These are phyloP conservation scores for Syngnathus floridae DNA, from an alignment of 2,113 vertebrate species.

Conservation along the genomic window DNA sequence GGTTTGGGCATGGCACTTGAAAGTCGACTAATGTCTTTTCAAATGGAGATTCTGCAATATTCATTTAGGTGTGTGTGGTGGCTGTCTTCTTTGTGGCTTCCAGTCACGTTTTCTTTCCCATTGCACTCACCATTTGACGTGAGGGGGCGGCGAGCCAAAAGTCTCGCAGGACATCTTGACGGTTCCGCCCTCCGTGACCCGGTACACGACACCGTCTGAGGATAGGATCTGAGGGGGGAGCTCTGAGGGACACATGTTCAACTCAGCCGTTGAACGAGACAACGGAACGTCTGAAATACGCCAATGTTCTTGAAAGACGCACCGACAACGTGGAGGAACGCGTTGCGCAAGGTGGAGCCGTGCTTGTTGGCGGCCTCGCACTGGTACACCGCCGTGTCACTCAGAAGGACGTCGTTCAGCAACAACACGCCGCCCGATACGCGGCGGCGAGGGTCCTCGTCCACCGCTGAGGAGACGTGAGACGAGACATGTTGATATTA, in stretches of 20 bases:
- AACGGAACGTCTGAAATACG: neutral
- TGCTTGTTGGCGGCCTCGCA: conserved; percentile 81
- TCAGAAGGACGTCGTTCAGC: conserved; percentile 60
- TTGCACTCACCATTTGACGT: conserved; percentile 71
- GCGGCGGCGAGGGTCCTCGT: conserved; percentile 54
- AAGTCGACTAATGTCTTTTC: neutral
- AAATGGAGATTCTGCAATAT: neutral
- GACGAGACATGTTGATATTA: no score
- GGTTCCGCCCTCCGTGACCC: conserved; percentile 58
- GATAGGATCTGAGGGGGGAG: conserved; percentile 81
- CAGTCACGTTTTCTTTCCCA: neutral
- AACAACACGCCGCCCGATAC: conserved; percentile 56
- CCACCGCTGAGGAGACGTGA: conserved; percentile 54
- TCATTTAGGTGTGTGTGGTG: neutral
- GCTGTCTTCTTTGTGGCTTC: neutral
- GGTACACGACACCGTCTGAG: conserved; percentile 60
- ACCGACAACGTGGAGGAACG: conserved; percentile 78
- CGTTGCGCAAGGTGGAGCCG: conserved; percentile 74
- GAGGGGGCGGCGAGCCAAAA: conserved; percentile 79
- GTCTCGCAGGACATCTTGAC: conserved; percentile 67
- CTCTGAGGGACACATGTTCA: conserved; percentile 57
- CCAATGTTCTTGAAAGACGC: neutral
- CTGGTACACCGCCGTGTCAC: conserved; percentile 81
- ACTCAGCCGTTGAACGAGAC: neutral
- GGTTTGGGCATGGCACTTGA: neutral